Evolutionary conservation across 2,888 invertebrate species (phyloP), one percentile per base, ranked within the genome.

Genomic region (Drosophila borborema): DNA sequence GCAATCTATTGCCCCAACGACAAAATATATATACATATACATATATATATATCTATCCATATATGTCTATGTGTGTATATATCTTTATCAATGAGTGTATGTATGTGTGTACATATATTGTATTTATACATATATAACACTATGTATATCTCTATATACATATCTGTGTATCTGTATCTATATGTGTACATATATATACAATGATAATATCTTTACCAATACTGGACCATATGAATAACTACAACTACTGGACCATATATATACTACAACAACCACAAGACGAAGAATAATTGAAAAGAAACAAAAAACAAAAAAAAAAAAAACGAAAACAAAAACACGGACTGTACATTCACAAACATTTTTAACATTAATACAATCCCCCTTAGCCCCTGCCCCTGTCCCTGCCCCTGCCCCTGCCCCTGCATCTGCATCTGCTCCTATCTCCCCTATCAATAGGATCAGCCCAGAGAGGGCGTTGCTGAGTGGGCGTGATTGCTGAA

Each of bases 341-440:
- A 55, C 66, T 64, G 64, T 66, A 45, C 58, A 58, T 36, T 58
- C 58, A 20, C 23, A 54, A 54, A 54, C 6, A 6, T 28, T 16
- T 36, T 54, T 36, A 38, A 54, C 9, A 53, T 34, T n/a, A 18
- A 3, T 3, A 46, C 8, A 0, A 3, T 20, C 23, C 38, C 0
- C 28, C 14, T 14, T 20, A 20, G 2, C 31, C 2, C 4, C 40
- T 7, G 14, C 14, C 16, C 7, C 16, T 7, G 0, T 18, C n/a
- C 58, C 14, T 14, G 2, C 31, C 2, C 4, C 40, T 16, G 14
- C 6, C 16, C 2, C 16, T 16, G 0, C 18, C n/a, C 58, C 58
- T 12, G 31, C 5, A 20, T n/a, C 16, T 16, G 2, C 2, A 1
- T 16, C 41, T 16, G 16, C 7, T 7, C 40, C 16, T 16, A 7